Base-by-base conservation (phyloP, 2,797 vertebrate genomes). In the Phrynocephalus vlangalii region DNA sequence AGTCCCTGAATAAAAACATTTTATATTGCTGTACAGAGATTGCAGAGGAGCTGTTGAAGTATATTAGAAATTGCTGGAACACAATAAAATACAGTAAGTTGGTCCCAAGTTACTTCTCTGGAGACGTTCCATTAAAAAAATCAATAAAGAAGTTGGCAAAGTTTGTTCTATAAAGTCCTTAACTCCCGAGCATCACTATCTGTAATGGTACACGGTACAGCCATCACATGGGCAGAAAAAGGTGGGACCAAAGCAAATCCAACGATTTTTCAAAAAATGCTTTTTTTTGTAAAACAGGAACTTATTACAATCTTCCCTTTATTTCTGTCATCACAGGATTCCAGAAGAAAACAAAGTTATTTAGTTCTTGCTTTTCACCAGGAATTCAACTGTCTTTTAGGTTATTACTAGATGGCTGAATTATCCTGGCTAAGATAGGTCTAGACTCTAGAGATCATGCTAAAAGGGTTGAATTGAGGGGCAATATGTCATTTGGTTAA, bases 241-340 rank as follows among this genome's bases (percentile, higher is more conserved):
- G 83, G 5, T 66, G 72, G 50, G 85, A 90, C 86, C 15, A 79
- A 33, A 86, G 33, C 68, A 26, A 73, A 22, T 83, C 78, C 83
- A 75, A 83, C 75, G 71, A 28, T 3, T 90, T 90, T 89, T 76
- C 80, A 33, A n/a, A 85, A 9, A 76, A 88, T 85, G 71, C 83
- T 79, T 63, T 63, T 28, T 63, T 63, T 63, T n/a, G 28, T 84
- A 66, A 90, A 88, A 90, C 6, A 15, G 60, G 52, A 71, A 90
- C 28, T 22, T 13, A 87, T 86, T 88, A 89, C 0, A 30, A 82
- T 75, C 87, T 90, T 18, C 82, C 26, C 86, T 67, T 72, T 81
- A 0, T 82, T 90, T 67, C 13, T 91, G 63, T 63, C 38, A 38
- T 38, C 84, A 13, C 84, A 50, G 88, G 90, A 93, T 87, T 82